A percentile compares a stretch with the other conserved stretches of the same genome.
phyloP scores from a whole-genome alignment of 1,140 invertebrate species.

The Odontomachus brunneus region DNA sequence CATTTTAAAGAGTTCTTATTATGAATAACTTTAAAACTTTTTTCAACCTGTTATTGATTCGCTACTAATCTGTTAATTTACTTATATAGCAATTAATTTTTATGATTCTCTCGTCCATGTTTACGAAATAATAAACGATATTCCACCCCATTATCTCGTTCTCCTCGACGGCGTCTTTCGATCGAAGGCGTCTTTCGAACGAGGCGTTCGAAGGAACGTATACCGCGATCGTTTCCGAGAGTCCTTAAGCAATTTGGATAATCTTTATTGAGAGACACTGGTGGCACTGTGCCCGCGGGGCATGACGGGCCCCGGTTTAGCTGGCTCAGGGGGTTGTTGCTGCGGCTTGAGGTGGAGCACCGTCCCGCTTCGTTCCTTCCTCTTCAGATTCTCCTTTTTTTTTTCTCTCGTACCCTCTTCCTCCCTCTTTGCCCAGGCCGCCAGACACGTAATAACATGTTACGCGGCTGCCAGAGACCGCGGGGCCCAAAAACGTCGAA shows the following conservation, averaged over 20 bases:
- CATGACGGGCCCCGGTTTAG: constrained; percentile 62
- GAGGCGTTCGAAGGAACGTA: background rate
- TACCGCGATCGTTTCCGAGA: constrained; percentile 32
- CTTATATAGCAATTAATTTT: background rate
- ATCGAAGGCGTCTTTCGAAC: background rate
- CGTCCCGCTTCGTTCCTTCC: constrained; percentile 22
- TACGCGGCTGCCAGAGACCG: constrained; percentile 69
- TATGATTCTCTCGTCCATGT: background rate
- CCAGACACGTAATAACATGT: constrained; percentile 81
- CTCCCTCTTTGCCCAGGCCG: constrained; percentile 64
- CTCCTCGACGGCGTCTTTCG: constrained; percentile 17
- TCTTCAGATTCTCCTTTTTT: constrained; percentile 34
- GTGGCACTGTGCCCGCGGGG: constrained; percentile 63
- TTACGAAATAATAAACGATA: constrained; percentile 5
- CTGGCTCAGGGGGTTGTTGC: constrained; percentile 65
- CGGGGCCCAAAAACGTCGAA: constrained; percentile 75
- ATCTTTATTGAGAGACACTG: constrained; percentile 74
- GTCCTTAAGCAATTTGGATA: constrained; percentile 64
- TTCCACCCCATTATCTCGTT: constrained; percentile 12
- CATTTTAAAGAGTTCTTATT: too few relatives aligned
- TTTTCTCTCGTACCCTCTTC: constrained; percentile 47
- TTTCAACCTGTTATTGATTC: too few relatives aligned
- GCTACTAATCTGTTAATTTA: too few relatives aligned
- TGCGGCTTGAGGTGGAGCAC: constrained; percentile 43
- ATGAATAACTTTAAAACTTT: too few relatives aligned